phyloP scores from a whole-genome alignment of 2,113 vertebrate genomes.

The Pseudonaja textilis region DNA sequence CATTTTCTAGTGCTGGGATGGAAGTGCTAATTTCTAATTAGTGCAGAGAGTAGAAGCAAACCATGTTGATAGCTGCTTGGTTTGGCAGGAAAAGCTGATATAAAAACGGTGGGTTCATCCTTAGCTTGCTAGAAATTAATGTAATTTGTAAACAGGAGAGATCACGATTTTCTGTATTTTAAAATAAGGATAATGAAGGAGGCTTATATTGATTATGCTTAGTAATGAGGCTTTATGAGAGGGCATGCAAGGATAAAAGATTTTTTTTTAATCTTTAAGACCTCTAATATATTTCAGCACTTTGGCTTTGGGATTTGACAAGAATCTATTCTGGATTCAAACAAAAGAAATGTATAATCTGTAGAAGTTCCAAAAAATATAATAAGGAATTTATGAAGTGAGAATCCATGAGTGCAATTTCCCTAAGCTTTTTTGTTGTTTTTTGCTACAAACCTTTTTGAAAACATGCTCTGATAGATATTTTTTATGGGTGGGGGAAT shows the following conservation, averaged over 20 bases:
- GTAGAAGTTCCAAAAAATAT: background rate
- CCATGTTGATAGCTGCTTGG: background rate
- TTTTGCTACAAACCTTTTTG: background rate
- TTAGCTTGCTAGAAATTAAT: constrained; percentile 12
- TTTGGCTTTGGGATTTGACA: background rate
- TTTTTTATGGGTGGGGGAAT: background rate
- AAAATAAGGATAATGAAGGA: constrained; percentile 16
- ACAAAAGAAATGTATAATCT: background rate
- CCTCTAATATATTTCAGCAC: background rate
- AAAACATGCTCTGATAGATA: background rate
- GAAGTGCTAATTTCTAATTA: constrained; percentile 23
- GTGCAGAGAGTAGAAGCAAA: background rate
- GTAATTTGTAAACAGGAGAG: background rate
- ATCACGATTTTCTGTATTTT: background rate
- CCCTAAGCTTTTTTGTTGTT: background rate
- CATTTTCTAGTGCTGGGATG: constrained; percentile 2
- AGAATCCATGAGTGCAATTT: background rate
- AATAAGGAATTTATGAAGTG: background rate
- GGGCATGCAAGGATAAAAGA: background rate
- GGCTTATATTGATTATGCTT: constrained; percentile 12
- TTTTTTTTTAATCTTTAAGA: constrained; percentile 4
- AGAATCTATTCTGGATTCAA: background rate
- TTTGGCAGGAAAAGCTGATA: constrained; percentile 3
- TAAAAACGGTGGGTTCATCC: background rate
- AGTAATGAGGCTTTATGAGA: constrained; percentile 14